Evolutionary conservation across 1,140 invertebrate genomes (phyloP), one percentile per base, ranked within the genome.

Genomic region (Aphaenogaster floridana): DNA sequence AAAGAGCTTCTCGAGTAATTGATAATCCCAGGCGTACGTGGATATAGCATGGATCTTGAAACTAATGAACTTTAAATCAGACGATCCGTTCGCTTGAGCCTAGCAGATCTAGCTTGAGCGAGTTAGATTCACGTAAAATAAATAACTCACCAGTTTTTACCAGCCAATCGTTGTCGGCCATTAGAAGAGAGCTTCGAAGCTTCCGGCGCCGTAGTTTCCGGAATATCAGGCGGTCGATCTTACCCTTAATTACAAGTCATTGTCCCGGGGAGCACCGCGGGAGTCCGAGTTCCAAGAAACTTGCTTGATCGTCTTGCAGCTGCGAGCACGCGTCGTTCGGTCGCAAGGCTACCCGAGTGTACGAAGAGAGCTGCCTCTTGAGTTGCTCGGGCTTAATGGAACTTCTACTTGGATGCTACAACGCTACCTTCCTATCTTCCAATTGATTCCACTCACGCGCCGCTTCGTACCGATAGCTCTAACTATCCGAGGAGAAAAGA

Each of bases 401-500:
- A 90, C 79, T 86, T 90, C 85, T 54, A 74, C 83, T 89, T 81
- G 72, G 63, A 89, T 71, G 86, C 50, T 74, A 85, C 81, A 86
- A 63, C 80, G 45, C 68, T 76, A 21, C 57, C 54, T 50, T 39
- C 79, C 71, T 28, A 63, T 74, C 81, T 78, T 72, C 64, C 81
- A 83, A 91, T 86, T 88, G 89, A 91, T 91, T 91, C 89, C 64
- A 63, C 80, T 91, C 90, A 91, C 90, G 89, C 78, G 89, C 36
- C 54, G 11, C 39, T 21, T 13, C 76, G 63, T 68, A 85, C 52
- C 59, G 88, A 77, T 90, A 90, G 59, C 72, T 74, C 57, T 71
- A 84, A 80, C 48, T 63, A 42, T 84, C 48, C 17, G 21, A 59
- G 52, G 17, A 61, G 61, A 54, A 90, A 90, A 84, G 42, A 74